A percentile compares a stretch with the other conserved stretches of the same genome.
These are phyloP conservation scores for Aplodontia rufa DNA, from an alignment of 2,113 vertebrate genomes.

Conservation along the genomic window DNA sequence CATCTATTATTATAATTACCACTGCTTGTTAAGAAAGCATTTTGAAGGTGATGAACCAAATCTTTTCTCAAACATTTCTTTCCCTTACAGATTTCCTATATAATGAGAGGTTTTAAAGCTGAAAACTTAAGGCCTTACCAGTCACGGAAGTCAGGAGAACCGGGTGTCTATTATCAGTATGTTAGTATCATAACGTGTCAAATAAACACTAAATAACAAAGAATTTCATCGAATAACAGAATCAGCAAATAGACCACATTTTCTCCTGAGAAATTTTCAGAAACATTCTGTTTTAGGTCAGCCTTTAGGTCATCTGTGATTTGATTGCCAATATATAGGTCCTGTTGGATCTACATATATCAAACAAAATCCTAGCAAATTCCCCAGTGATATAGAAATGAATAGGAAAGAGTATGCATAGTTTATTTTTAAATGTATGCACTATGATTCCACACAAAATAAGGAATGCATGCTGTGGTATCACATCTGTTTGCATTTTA, in stretches of 20 bases:
- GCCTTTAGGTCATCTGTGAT: neutral
- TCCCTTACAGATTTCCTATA: neutral
- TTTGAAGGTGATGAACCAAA: neutral
- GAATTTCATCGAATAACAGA: neutral
- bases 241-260: neutral
- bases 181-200: neutral
- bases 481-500: neutral
- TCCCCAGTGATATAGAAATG: neutral
- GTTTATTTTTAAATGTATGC: constrained; percentile 12
- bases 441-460: neutral
- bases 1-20: neutral
- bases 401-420: neutral
- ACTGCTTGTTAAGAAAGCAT: neutral
- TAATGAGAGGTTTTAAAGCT: neutral
- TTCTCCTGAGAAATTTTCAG: neutral
- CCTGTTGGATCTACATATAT: neutral
- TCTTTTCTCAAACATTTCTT: neutral
- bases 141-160: neutral
- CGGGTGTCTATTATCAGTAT: neutral
- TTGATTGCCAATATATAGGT: neutral
- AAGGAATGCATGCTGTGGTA: neutral
- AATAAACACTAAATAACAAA: neutral
- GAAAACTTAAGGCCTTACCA: neutral
- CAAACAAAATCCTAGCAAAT: neutral
- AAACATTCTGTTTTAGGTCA: neutral